Base-by-base conservation (phyloP, 2,797 vertebrate genomes). In the Poeciliopsis gracilis region DNA sequence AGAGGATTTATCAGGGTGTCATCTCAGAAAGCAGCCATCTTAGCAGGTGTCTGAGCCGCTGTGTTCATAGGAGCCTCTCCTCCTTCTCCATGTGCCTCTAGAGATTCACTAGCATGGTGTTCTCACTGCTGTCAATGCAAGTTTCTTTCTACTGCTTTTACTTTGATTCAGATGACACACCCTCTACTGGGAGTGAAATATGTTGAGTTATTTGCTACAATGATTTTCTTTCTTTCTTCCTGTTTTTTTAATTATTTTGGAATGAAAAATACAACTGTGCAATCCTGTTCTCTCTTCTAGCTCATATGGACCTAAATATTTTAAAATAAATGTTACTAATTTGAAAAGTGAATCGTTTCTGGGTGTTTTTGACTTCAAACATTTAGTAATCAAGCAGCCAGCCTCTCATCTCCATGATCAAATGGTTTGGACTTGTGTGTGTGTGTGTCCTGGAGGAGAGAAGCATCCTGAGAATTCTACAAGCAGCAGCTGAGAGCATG, bases 11-110 rank as follows among this genome's bases (percentile, higher is more conserved):
- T 33, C 59, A 33, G 30, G 59, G 30, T 33, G 5, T 61, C 59
- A 33, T 59, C n/a, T 16, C 57, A 5, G 28, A 59, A 30, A 30
- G 23, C 57, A 12, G 28, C 9, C 59, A 20, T 16, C 8, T 38
- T 41, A 41, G 57, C 23, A 41, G 20, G 36, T 23, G 63, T 63
- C 33, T 63, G 59, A 67, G 33, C 20, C 0, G 1, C 23, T 67
- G 57, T 61, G 61, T 66, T 38, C 16, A 10, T 38, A 18, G 10
- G 33, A 38, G 30, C 33, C 80, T 87, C 77, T 80, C 76, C 38
- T 78, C 72, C 84, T 86, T 75, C 83, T 78, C 49, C 51, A 75
- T 81, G 89, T 93, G 93, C 92, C 93, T 93, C 82, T 83, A 69
- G 82, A 88, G 85, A 91, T 84, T 90, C 78, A 81, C 82, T 82